A percentile compares a stretch with the other conserved stretches of the same genome.
Conservation (phyloP, 30 jellyfish, hydroid and myxozoan genomes). For the Catostylus mosaicus region DNA sequence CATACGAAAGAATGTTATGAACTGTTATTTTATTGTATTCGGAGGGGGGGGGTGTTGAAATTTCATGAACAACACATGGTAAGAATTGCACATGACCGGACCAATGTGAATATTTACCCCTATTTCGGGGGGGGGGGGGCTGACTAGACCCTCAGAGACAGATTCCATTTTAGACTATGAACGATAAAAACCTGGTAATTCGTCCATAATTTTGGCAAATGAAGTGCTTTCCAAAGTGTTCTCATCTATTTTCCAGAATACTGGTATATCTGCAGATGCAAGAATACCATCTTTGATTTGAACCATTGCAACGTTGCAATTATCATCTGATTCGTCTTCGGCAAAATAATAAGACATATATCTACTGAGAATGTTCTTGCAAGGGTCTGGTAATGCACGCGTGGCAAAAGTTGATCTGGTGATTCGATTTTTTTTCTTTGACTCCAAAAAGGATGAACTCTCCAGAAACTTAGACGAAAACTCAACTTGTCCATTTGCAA, state of each 20-base stretch:
- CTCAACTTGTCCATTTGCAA: constrained; percentile 48
- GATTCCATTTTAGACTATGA: too few relatives aligned
- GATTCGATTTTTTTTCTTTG: constrained; percentile 43
- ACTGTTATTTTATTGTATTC: too few relatives aligned
- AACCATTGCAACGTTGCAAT: constrained; percentile 61
- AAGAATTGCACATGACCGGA: too few relatives aligned
- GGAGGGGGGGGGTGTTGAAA: too few relatives aligned
- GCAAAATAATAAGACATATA: constrained; percentile 56
- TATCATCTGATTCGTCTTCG: constrained; percentile 42
- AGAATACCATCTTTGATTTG: constrained; percentile 18
- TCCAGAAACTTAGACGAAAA: constrained; percentile 51
- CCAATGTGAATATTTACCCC: too few relatives aligned
- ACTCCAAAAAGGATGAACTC: constrained; percentile 47
- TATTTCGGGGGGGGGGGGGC: too few relatives aligned
- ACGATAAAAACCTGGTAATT: constrained; percentile 40
- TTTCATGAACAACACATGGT: too few relatives aligned
- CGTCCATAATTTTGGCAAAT: background rate
- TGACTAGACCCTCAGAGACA: too few relatives aligned
- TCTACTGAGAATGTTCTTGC: constrained; percentile 63
- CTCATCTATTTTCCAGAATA: constrained; percentile 24
- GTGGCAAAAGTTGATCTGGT: constrained; percentile 68
- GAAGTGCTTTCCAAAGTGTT: constrained; percentile 10
- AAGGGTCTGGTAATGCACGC: constrained; percentile 64
- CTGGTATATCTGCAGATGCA: constrained; percentile 57
- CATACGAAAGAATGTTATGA: too few relatives aligned